A percentile compares a stretch with the other conserved stretches of the same genome.
Conservation (phyloP, 1,140 invertebrate species). For the Heliconius congener region DNA sequence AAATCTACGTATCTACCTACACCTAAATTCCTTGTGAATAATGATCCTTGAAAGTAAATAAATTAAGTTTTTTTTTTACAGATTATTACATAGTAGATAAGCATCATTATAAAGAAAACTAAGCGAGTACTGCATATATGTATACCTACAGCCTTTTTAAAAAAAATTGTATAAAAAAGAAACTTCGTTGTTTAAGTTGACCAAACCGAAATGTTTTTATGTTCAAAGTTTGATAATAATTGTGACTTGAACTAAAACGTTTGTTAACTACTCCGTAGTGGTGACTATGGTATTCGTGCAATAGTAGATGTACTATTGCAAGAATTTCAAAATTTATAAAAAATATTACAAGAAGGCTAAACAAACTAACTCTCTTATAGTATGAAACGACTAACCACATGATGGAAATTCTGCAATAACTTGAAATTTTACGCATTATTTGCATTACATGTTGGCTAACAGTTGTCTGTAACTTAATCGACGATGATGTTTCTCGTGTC, state of each 20-base stretch:
- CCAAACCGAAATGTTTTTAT: too few relatives aligned
- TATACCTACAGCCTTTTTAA: background rate
- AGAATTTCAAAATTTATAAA: background rate
- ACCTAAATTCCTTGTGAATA: constrained; percentile 21
- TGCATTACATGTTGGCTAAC: constrained; percentile 51
- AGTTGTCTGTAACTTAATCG: constrained; percentile 34
- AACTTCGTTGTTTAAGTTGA: too few relatives aligned
- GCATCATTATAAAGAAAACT: background rate
- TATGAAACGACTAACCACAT: constrained; percentile 7
- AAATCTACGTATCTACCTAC: constrained; percentile 13
- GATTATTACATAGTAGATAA: background rate
- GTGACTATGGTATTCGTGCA: too few relatives aligned
- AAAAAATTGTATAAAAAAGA: too few relatives aligned
- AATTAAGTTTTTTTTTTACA: constrained; percentile 7
- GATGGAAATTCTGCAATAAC: constrained; percentile 21
- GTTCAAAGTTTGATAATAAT: too few relatives aligned
- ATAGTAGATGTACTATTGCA: background rate
- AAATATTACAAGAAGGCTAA: background rate
- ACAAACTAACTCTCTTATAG: background rate
- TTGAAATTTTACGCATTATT: constrained; percentile 59
- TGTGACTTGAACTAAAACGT: too few relatives aligned
- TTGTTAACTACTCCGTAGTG: too few relatives aligned
- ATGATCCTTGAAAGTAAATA: constrained; percentile 26
- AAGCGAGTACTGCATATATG: background rate
- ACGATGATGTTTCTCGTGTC: constrained; percentile 47